Evolutionary conservation across 2,113 vertebrate species (phyloP), one percentile per base, ranked within the genome.

Genomic region (Gadus chalcogrammus): DNA sequence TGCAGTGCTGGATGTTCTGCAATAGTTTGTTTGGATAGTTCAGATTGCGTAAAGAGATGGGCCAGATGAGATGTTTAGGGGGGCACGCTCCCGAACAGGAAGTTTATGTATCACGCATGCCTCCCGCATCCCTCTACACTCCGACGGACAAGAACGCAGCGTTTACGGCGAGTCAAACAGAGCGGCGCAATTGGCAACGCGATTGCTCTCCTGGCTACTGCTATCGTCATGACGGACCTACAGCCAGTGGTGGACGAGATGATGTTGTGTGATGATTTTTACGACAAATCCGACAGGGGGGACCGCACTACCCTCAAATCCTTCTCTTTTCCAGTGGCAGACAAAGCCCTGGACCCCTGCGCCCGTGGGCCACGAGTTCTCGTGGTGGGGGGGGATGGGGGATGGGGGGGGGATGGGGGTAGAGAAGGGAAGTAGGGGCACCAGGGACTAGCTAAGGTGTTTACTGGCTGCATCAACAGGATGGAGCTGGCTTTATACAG

Each of bases 401-500:
- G 8, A 9, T 7, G 12, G 42, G 42, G 24, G 38, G 11, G 38
- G 38, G 38, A 4, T 42, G 38, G 38, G 3, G 38, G 38, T 42
- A 11, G 38, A 42, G 38, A 11, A 48, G 42, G 8, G 42, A 48
- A 2, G 42, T 48, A 13, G 42, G 42, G 42, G 42, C 72, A 79
- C 79, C 75, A 66, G 72, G 73, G 69, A 89, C 65, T 83, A 86
- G 85, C 88, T 75, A 79, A 88, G 89, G 90, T 94, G 87, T 92
- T 95, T 93, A 92, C 90, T 86, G 76, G 69, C 80, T 85, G 87
- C 89, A 91, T 92, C 92, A 93, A 92, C 91, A 93, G 91, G 93
- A 93, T 91, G 88, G 85, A 90, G 84, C 84, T 87, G 76, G 0
- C 70, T 91, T 87, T 93, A 90, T 91, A 93, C 92, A 92, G 81